Evolutionary conservation across 2,113 vertebrate species (phyloP).

Genomic region (Heterotilapia buettikoferi): DNA sequence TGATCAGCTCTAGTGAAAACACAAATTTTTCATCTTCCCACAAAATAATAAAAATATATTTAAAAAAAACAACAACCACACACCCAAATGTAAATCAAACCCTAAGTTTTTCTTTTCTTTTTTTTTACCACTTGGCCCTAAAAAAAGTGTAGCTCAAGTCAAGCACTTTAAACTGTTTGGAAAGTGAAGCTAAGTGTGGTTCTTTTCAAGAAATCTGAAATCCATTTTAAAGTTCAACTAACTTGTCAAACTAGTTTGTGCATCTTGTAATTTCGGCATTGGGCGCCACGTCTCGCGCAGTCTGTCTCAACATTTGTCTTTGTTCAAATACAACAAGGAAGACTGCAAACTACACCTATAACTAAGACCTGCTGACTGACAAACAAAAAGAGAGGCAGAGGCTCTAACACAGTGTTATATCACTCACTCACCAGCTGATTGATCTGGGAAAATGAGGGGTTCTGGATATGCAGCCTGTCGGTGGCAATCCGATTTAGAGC

Average conservation of each 20-base stretch:
- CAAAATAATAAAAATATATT: background rate
- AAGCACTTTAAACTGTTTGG: background rate
- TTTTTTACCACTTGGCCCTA: background rate
- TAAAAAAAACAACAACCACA: fast-evolving
- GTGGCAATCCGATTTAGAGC: constrained; percentile 94
- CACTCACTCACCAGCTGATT: constrained; percentile 89
- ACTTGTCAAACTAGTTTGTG: constrained; percentile 42
- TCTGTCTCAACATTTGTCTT: background rate
- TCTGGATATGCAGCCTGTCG: constrained; percentile 94
- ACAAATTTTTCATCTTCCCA: background rate
- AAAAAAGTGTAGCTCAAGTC: background rate
- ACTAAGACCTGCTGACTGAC: background rate
- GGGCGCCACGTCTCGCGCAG: fast-evolving
- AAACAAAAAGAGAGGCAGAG: background rate
- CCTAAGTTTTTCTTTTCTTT: background rate
- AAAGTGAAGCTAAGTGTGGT: background rate
- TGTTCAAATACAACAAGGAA: background rate
- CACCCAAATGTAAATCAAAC: background rate
- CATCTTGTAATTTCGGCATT: background rate
- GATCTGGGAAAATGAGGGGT: constrained; percentile 96
- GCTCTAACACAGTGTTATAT: background rate
- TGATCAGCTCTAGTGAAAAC: background rate
- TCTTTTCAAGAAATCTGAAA: constrained; percentile 7
- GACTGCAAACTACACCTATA: background rate
- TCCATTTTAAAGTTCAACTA: constrained; percentile 15